Evolutionary conservation across 2,797 vertebrate species (phyloP), one percentile per base, ranked within the genome.

Genomic region (Denticeps clupeoides): DNA sequence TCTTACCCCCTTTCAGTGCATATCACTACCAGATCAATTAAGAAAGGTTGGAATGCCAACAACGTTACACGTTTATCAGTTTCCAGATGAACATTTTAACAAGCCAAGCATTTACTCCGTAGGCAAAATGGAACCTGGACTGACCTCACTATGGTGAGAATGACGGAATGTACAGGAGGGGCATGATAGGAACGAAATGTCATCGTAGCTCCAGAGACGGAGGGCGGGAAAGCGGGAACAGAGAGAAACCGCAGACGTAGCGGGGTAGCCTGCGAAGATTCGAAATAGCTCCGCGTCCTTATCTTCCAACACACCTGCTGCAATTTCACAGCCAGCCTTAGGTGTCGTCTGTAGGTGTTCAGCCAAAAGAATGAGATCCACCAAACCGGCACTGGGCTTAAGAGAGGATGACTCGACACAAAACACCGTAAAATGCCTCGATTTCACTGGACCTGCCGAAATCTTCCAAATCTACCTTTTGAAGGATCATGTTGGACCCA

Each of bases 261-360:
- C 40, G 3, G 21, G 13, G 10, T 12, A 15, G 8, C 35, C 38
- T 11, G 35, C 18, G n/a, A n/a, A 21, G 35, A 38, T 38, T 38
- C 21, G 28, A 51, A 23, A 31, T 41, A 16, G 7, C 13, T 15
- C 16, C 8, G 29, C 13, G 13, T 38, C 13, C 49, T 58, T 50
- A 61, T 61, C 59, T 61, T 38, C 38, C 18, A 13, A n/a, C 29
- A 56, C 49, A 61, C 49, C 41, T 49, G 53, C 46, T 24, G 41
- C 42, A 38, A 42, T 60, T 56, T 60, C 50, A 49, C 59, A 49
- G 22, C 6, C 16, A n/a, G 16, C 18, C 47, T 38, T 43, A 35
- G 2, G 6, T 32, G 5, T 13, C 1, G 26, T 27, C 33, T 19
- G 33, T 3, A n/a, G 21, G 22, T 4, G 13, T 3, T 3, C 29